phyloP scores from a whole-genome alignment of 2,113 vertebrate species.

The Campylomormyrus tamandua region DNA sequence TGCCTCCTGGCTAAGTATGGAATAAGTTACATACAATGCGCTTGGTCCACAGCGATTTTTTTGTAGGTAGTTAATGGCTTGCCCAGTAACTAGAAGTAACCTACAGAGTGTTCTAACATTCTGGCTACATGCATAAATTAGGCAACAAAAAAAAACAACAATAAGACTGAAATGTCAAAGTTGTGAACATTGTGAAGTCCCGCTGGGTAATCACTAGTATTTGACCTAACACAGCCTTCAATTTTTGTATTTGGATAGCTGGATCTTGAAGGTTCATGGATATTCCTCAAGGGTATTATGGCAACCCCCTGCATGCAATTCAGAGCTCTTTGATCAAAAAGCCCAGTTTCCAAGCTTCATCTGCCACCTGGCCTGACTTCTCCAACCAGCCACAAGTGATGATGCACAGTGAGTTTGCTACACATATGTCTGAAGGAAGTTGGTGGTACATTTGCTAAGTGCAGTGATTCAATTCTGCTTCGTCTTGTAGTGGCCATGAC shows the following conservation, averaged over 20 bases:
- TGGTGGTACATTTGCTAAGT: constrained; percentile 8
- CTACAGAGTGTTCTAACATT: not conserved
- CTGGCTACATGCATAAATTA: not conserved
- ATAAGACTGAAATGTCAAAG: not conserved
- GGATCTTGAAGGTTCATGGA: not conserved
- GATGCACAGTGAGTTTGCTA: not conserved
- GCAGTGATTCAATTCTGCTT: constrained; percentile 12
- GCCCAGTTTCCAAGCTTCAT: not conserved
- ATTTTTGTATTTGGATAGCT: not conserved
- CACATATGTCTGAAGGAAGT: constrained; percentile 4
- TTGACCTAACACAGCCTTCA: not conserved
- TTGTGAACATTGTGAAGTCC: not conserved
- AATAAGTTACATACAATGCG: not conserved
- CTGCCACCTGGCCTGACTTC: not conserved
- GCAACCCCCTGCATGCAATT: not conserved
- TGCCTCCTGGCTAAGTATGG: not conserved
- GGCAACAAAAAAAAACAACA: not conserved
- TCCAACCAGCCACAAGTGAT: not conserved
- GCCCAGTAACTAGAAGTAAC: not conserved
- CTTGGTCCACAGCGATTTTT: not conserved
- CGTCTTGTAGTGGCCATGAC: not conserved
- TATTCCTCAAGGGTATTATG: not conserved
- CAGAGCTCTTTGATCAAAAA: not conserved
- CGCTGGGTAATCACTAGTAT: not conserved
- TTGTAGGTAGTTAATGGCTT: not conserved